Evolutionary conservation across 2,797 vertebrate species (phyloP).

Genomic region (Pteronotus mesoamericanus): DNA sequence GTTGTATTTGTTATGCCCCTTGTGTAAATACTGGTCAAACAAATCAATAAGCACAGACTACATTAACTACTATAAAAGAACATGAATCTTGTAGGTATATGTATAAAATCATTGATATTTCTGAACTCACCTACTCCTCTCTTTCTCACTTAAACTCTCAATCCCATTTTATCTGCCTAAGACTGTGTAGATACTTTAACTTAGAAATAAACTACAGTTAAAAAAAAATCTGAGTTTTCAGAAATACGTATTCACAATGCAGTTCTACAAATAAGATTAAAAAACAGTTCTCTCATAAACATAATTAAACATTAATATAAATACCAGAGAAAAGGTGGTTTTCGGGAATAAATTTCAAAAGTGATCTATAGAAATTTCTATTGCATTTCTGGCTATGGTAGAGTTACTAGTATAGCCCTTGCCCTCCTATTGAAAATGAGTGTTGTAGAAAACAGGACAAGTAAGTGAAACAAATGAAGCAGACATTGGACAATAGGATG

Average conservation of each 20-base stretch:
- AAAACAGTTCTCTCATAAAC: not conserved
- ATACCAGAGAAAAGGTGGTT: not conserved
- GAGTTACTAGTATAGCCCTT: not conserved
- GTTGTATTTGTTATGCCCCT: conserved; percentile 27
- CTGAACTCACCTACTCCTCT: not conserved
- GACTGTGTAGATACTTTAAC: conserved; percentile 20
- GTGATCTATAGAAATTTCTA: not conserved
- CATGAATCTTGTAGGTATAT: not conserved
- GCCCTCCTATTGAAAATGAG: not conserved
- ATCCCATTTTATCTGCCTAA: not conserved
- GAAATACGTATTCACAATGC: not conserved
- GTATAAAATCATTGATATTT: not conserved
- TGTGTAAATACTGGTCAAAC: conserved; percentile 37
- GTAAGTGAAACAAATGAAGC: not conserved
- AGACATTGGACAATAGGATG: not conserved
- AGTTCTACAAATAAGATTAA: not conserved
- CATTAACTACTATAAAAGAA: conserved; percentile 28
- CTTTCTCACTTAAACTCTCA: conserved; percentile 24
- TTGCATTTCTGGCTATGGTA: not conserved
- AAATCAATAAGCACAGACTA: conserved; percentile 61
- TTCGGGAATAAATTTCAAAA: conserved; percentile 7
- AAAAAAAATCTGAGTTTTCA: conserved; percentile 17
- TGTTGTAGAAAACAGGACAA: not conserved
- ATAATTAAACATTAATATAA: not conserved
- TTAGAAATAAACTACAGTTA: not conserved